Evolutionary conservation across 1,140 invertebrate genomes (phyloP).

Genomic region (Zaprionus taronus): DNA sequence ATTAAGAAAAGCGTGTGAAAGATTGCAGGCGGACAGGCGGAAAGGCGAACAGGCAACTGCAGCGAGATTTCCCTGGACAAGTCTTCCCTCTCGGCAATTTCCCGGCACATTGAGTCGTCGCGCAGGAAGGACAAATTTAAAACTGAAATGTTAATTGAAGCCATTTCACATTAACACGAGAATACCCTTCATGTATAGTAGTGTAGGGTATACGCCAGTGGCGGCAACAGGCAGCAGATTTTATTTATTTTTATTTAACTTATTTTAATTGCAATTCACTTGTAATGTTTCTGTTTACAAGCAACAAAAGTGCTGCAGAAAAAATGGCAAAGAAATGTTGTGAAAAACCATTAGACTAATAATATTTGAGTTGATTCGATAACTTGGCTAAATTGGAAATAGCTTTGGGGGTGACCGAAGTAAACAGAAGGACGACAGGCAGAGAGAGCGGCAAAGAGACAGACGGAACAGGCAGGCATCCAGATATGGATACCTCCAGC

Average conservation of each 20-base stretch:
- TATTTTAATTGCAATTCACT: background rate
- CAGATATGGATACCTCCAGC: background rate
- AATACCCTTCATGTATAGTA: background rate
- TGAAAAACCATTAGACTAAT: slow-evolving; percentile 70
- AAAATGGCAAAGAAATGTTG: slow-evolving; percentile 11
- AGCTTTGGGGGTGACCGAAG: slow-evolving; percentile 23
- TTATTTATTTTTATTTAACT: background rate
- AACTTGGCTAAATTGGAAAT: slow-evolving; percentile 70
- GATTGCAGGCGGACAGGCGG: slow-evolving; percentile 24
- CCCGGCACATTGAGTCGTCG: background rate
- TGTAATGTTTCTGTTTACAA: background rate
- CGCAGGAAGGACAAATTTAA: background rate
- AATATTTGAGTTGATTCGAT: slow-evolving; percentile 75
- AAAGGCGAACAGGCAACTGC: slow-evolving; percentile 33
- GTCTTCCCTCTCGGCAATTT: too few relatives aligned
- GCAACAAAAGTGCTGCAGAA: background rate
- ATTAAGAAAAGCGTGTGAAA: slow-evolving; percentile 18
- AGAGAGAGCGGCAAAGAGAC: slow-evolving; percentile 9
- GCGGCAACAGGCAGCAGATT: background rate
- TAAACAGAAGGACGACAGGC: background rate
- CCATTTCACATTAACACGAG: background rate
- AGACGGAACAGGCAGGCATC: background rate
- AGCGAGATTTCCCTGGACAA: background rate
- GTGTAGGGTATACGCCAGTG: background rate
- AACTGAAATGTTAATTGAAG: background rate